Percentiles rank a stretch among this genome's conserved stretches.
phyloP scores from a whole-genome alignment of 1,140 invertebrate genomes.

The Plectrocnemia conspersa region DNA sequence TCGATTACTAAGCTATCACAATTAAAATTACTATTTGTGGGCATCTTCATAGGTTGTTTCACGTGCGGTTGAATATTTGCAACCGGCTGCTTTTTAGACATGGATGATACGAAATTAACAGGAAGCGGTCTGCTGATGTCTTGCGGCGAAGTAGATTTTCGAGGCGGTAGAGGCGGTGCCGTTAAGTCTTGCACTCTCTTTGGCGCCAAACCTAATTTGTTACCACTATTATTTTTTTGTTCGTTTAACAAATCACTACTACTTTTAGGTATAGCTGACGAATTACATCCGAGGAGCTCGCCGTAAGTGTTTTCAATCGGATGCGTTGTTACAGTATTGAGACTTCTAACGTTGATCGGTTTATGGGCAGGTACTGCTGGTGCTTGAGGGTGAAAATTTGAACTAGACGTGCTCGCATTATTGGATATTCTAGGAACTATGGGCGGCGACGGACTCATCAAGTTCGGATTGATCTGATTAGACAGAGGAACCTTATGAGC shows the following conservation, averaged over 20 bases:
- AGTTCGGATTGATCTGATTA: slow-evolving; percentile 4
- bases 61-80: slow-evolving; percentile 15
- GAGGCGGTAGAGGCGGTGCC: slow-evolving; percentile 46
- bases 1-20: slow-evolving; percentile 9
- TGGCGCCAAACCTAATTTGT: slow-evolving; percentile 32
- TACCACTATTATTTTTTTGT: slow-evolving; percentile 14
- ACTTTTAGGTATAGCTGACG: slow-evolving; percentile 5
- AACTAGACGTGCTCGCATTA: not conserved
- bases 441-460: slow-evolving; percentile 7
- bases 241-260: slow-evolving; percentile 6
- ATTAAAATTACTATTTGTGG: slow-evolving; percentile 3
- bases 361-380: slow-evolving; percentile 29
- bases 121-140: slow-evolving; percentile 12
- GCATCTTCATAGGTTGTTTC: slow-evolving; percentile 10
- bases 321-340: slow-evolving; percentile 27
- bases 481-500: slow-evolving; percentile 13
- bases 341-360: slow-evolving; percentile 26
- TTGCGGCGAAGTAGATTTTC: slow-evolving; percentile 46
- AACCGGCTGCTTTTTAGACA: not conserved
- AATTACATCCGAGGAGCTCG: slow-evolving; percentile 20
- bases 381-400: slow-evolving; percentile 5
- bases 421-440: slow-evolving; percentile 8
- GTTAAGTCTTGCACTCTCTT: slow-evolving; percentile 41
- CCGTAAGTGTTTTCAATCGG: slow-evolving; percentile 43
- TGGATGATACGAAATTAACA: not conserved